A percentile compares a stretch with the other conserved stretches of the same genome.
phyloP scores from a whole-genome alignment of 2,797 vertebrate genomes.

The Mionectes olivaceus region DNA sequence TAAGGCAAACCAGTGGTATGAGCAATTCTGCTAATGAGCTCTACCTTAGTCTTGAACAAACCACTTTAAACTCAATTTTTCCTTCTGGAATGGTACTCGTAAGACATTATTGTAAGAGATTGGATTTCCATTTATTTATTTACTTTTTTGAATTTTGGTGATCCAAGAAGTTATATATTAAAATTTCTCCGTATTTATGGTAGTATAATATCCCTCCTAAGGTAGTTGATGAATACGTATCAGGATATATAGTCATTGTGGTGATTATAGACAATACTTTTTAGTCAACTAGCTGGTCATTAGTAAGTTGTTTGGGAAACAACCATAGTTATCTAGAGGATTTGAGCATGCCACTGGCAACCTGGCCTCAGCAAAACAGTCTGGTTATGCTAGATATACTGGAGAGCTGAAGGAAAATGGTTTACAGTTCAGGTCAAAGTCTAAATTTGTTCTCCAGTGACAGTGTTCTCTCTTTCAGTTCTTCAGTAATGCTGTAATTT shows the following conservation, averaged over 20 bases:
- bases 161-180: not conserved
- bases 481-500: not conserved
- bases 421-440: not conserved
- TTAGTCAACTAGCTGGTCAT: not conserved
- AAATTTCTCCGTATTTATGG: not conserved
- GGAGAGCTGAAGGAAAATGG: not conserved
- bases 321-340: not conserved
- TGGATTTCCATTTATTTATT: not conserved
- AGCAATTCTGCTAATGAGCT: not conserved
- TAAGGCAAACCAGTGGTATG: not conserved
- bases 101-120: not conserved
- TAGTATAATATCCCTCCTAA: not conserved
- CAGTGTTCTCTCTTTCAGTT: not conserved
- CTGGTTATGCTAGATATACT: not conserved
- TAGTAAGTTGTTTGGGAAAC: not conserved
- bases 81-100: not conserved
- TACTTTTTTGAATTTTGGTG: not conserved
- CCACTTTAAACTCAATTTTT: not conserved
- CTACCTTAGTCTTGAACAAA: not conserved
- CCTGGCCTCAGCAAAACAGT: not conserved
- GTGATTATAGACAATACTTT: not conserved
- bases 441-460: slow-evolving; percentile 1
- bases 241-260: not conserved
- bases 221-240: not conserved
- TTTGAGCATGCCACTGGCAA: not conserved